Conservation (phyloP, 2,113 vertebrate species). For the Sinosuthora webbiana region DNA sequence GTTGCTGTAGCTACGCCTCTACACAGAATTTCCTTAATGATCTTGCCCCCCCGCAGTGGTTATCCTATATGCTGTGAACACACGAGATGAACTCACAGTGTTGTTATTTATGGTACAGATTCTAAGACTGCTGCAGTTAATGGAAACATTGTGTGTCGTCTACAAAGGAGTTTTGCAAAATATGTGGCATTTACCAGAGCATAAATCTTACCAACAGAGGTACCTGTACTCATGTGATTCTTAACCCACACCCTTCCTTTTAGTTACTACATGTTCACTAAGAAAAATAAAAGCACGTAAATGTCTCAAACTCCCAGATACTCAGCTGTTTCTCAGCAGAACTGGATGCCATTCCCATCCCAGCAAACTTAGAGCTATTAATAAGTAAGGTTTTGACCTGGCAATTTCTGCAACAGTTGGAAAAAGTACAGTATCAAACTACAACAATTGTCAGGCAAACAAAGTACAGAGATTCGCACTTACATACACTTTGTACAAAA, state of each 20-base stretch:
- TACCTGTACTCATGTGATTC: not conserved
- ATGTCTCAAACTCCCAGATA: not conserved
- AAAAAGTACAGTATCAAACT: not conserved
- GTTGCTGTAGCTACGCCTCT: not conserved
- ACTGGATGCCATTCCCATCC: not conserved
- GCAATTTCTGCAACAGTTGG: not conserved
- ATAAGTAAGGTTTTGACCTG: not conserved
- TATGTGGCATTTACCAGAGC: not conserved
- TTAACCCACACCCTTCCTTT: not conserved
- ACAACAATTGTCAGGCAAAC: not conserved
- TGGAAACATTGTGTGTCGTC: not conserved
- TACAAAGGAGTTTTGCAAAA: not conserved
- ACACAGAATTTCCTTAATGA: not conserved
- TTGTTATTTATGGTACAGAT: constrained; percentile 22
- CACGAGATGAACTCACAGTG: not conserved
- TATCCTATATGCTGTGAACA: not conserved
- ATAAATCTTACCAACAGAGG: not conserved
- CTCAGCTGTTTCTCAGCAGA: not conserved
- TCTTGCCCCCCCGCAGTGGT: not conserved
- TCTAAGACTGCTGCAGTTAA: not conserved
- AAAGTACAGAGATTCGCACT: not conserved
- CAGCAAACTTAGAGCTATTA: constrained; percentile 8
- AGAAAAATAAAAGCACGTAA: not conserved
- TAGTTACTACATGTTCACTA: not conserved
- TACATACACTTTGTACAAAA: not conserved